Evolutionary conservation across 1,140 invertebrate genomes (phyloP).

Genomic region (Zaprionus kolodkinae): DNA sequence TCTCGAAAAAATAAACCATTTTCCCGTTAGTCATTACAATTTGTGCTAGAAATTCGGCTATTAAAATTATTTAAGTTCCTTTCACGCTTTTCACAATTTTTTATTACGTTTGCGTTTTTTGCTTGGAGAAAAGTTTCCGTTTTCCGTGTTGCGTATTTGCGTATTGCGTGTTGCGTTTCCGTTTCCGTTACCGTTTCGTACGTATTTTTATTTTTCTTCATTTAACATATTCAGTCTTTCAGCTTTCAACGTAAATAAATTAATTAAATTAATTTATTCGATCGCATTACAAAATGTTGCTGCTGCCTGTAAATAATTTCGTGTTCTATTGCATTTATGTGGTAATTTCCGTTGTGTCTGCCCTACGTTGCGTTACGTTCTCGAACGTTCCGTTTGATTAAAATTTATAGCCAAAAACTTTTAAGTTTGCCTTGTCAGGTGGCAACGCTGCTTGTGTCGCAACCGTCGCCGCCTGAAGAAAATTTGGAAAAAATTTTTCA

Average conservation of each 20-base stretch:
- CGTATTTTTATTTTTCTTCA: constrained; percentile 42
- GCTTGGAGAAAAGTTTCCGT: constrained; percentile 69
- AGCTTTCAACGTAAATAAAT: constrained; percentile 81
- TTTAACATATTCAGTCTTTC: constrained; percentile 84
- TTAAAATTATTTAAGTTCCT: constrained; percentile 82
- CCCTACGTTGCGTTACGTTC: constrained; percentile 50
- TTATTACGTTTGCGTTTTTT: constrained; percentile 26
- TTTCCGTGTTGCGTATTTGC: constrained; percentile 44
- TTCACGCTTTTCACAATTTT: constrained; percentile 39
- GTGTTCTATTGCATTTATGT: constrained; percentile 83
- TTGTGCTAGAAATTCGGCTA: constrained; percentile 82
- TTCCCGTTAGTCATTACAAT: constrained; percentile 57
- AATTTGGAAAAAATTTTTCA: constrained; percentile 77
- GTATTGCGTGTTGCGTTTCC: constrained; percentile 54
- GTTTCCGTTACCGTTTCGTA: constrained; percentile 48
- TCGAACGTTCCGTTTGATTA: constrained; percentile 21
- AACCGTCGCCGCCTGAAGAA: constrained; percentile 41
- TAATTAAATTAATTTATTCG: constrained; percentile 84
- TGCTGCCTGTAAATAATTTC: constrained; percentile 82
- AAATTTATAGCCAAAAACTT: constrained; percentile 83
- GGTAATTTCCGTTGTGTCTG: constrained; percentile 73
- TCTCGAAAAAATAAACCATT: constrained; percentile 38
- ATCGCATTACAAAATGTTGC: constrained; percentile 72
- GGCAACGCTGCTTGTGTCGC: constrained; percentile 3
- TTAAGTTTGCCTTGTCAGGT: constrained; percentile 34